phyloP scores from a whole-genome alignment of 2,888 invertebrate species.

The Hirtodrosophila cameraria region DNA sequence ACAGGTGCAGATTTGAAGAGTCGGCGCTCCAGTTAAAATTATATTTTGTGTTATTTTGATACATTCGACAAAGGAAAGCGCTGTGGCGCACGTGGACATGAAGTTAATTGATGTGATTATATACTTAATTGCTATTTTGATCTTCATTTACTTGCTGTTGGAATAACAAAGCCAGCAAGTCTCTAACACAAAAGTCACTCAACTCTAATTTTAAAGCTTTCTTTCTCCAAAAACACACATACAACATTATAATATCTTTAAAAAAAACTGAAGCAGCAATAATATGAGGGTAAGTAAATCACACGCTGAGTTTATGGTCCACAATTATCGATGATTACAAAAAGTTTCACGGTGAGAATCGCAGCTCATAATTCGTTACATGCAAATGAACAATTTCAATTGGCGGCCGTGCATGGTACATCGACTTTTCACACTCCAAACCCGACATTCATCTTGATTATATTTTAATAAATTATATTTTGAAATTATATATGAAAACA shows the following conservation, averaged over 20 bases:
- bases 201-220: conserved; percentile 31
- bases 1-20: conserved; percentile 62
- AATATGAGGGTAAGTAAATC: conserved; percentile 67
- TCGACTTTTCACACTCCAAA: conserved; percentile 8
- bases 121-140: conserved; percentile 81
- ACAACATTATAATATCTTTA: neutral
- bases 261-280: conserved; percentile 1
- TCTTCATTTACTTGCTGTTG: conserved; percentile 80
- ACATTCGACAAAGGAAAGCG: conserved; percentile 60
- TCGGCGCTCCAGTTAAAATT: conserved; percentile 35
- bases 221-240: conserved; percentile 21
- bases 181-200: conserved; percentile 18
- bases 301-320: conserved; percentile 34
- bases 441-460: conserved; percentile 28
- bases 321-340: conserved; percentile 55
- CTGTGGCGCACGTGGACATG: conserved; percentile 76
- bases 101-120: conserved; percentile 82
- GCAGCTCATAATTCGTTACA: neutral
- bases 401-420: too few relatives aligned
- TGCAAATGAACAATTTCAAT: conserved; percentile 32
- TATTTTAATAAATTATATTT: neutral
- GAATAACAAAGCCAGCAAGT: conserved; percentile 59
- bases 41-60: conserved; percentile 14
- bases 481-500: conserved; percentile 37
- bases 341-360: conserved; percentile 33